Evolutionary conservation across 1,140 invertebrate species (phyloP).

Genomic region (Zaprionus kolodkinae): DNA sequence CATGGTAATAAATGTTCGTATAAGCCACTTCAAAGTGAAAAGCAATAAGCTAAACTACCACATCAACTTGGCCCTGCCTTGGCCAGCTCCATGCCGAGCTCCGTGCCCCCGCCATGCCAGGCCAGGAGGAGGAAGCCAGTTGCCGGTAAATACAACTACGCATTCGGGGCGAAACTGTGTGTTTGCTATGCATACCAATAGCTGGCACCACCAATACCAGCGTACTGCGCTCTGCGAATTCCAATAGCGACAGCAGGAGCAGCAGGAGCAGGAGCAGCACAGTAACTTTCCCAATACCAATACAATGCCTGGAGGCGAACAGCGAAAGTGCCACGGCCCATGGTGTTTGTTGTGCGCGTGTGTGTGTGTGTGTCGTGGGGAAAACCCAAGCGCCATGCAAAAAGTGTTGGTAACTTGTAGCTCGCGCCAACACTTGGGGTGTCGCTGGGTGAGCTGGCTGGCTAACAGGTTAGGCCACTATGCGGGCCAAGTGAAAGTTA

Average conservation of each 20-base stretch:
- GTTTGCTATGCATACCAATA: constrained; percentile 48
- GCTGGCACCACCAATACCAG: constrained; percentile 34
- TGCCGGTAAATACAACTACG: constrained; percentile 25
- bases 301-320: constrained; percentile 45
- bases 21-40: constrained; percentile 81
- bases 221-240: constrained; percentile 15
- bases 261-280: background rate
- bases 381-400: constrained; percentile 55
- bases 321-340: constrained; percentile 63
- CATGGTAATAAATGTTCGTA: constrained; percentile 81
- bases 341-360: constrained; percentile 12
- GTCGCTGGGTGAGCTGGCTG: background rate
- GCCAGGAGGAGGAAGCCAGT: too few relatives aligned
- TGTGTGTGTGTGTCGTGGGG: constrained; percentile 35
- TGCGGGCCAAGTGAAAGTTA: constrained; percentile 16
- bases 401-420: constrained; percentile 14
- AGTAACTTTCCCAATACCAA: constrained; percentile 20
- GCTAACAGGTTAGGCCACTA: constrained; percentile 1
- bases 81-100: too few relatives aligned
- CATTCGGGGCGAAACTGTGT: constrained; percentile 36
- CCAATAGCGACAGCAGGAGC: constrained; percentile 17
- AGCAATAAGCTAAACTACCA: constrained; percentile 79
- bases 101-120: too few relatives aligned
- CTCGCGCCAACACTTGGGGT: constrained; percentile 1
- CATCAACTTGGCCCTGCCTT: constrained; percentile 48